Conservation (phyloP, 2,888 invertebrate genomes). For the Caenorhabditis drosophilae region DNA sequence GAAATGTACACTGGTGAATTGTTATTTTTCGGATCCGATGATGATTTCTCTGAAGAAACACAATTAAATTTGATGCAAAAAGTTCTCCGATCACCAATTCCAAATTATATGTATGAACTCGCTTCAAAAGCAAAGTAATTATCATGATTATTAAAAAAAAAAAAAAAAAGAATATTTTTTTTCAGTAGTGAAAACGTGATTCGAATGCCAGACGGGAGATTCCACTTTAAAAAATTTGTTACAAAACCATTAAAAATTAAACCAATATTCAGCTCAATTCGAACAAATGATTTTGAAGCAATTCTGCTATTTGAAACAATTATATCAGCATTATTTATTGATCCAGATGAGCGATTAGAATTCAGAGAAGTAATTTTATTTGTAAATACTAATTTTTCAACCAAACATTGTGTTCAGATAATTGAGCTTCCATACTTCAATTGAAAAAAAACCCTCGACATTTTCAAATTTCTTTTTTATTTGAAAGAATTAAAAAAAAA, state of each 20-base stretch:
- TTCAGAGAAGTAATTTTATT: too few relatives aligned
- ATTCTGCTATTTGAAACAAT: slow-evolving; percentile 1
- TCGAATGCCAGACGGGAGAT: background rate
- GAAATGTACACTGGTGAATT: slow-evolving; percentile 27
- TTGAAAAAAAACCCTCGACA: too few relatives aligned
- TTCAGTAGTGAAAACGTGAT: background rate
- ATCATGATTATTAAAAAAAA: background rate
- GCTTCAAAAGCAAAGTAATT: background rate
- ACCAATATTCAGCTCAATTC: background rate
- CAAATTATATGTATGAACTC: background rate
- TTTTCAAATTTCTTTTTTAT: too few relatives aligned
- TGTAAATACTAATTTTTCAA: too few relatives aligned
- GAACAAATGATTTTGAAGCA: background rate
- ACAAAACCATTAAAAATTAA: background rate
- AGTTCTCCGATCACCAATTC: background rate
- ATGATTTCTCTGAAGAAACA: background rate
- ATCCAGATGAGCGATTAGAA: slow-evolving; percentile 1
- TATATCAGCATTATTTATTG: slow-evolving; percentile 2
- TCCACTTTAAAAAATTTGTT: background rate
- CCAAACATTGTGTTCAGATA: too few relatives aligned
- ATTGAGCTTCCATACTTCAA: too few relatives aligned
- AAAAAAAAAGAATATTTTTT: background rate
- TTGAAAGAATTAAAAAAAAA: too few relatives aligned
- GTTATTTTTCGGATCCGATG: slow-evolving; percentile 13
- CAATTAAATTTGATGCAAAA: slow-evolving; percentile 24